These are phyloP conservation scores for Sitobion miscanthi DNA, from an alignment of 1,140 invertebrate species.

Conservation along the genomic window DNA sequence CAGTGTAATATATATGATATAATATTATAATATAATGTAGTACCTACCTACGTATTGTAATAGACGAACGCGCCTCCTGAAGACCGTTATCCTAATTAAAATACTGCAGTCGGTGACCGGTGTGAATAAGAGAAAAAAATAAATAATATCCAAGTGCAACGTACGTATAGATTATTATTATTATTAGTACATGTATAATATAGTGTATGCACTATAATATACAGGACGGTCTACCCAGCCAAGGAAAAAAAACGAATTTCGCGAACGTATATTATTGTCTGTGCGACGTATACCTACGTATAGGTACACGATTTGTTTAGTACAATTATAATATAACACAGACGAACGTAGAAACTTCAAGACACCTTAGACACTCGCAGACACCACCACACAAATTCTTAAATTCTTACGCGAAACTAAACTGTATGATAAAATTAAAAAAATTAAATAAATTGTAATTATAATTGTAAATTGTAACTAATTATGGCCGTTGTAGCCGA, in stretches of 20 bases:
- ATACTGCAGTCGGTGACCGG: not conserved
- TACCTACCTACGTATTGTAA: not conserved
- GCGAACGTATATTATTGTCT: not conserved
- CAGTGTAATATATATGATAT: not conserved
- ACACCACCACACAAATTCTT: too few species aligned
- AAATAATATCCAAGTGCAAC: not conserved
- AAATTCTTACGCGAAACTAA: too few species aligned
- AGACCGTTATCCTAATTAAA: slow-evolving; percentile 27
- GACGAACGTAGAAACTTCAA: too few species aligned
- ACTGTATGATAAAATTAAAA: too few species aligned
- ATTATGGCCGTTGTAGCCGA: too few species aligned
- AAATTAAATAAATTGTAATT: too few species aligned
- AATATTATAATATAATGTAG: not conserved
- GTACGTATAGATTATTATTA: not conserved
- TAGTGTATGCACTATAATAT: not conserved
- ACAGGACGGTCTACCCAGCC: not conserved
- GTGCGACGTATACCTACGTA: too few species aligned
- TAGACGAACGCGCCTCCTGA: not conserved
- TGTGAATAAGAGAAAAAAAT: not conserved
- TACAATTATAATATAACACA: not conserved
- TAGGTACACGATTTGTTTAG: not conserved
- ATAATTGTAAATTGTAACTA: too few species aligned
- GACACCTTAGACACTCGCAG: too few species aligned
- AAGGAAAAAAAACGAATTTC: not conserved
- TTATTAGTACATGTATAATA: not conserved